A percentile compares a stretch with the other conserved stretches of the same genome.
phyloP scores from a whole-genome alignment of 2,797 vertebrate genomes.

The Mastacembelus armatus region DNA sequence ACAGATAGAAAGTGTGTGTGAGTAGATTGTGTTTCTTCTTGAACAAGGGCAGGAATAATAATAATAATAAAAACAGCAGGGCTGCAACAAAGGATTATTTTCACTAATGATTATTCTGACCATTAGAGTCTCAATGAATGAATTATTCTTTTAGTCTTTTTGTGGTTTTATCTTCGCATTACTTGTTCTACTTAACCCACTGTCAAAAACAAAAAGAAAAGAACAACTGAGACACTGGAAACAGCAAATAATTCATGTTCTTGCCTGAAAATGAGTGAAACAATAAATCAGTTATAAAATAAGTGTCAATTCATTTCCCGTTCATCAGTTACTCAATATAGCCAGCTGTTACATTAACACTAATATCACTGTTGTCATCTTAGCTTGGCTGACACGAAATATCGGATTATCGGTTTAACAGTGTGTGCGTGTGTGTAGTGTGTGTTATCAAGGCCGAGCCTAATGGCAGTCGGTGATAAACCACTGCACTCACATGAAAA shows the following conservation, averaged over 20 bases:
- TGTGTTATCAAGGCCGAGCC: constrained; percentile 51
- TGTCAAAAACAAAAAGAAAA: not conserved
- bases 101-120: not conserved
- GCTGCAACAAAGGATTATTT: not conserved
- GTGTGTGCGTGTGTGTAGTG: constrained; percentile 18
- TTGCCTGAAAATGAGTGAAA: not conserved
- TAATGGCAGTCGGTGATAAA: constrained; percentile 60
- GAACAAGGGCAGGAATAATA: too few relatives aligned
- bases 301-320: not conserved
- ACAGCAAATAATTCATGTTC: not conserved
- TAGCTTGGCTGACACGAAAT: not conserved
- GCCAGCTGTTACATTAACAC: not conserved
- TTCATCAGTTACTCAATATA: not conserved
- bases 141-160: not conserved
- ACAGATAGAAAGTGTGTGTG: constrained; percentile 23
- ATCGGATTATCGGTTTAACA: constrained; percentile 29
- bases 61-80: not conserved
- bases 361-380: not conserved
- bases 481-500: constrained; percentile 13
- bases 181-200: not conserved
- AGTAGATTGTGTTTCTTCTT: not conserved
- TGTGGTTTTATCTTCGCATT: too few relatives aligned
- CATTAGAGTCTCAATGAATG: not conserved
- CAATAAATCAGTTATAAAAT: not conserved
- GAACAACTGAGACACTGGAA: not conserved